Conservation (phyloP, 23 tunicate genomes). For the Pegea sp. region DNA sequence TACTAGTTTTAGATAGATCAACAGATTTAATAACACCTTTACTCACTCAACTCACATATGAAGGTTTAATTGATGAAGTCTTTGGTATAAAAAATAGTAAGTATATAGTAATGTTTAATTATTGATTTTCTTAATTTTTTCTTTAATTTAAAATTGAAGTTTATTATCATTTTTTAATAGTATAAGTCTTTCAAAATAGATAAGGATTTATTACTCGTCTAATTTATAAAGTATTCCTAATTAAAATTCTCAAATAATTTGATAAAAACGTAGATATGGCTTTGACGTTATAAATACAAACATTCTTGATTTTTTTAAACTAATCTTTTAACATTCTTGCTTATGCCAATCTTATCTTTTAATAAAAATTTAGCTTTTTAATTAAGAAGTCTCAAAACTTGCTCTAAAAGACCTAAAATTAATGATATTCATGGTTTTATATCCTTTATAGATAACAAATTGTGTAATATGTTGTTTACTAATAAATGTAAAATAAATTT, state of each 20-base stretch:
- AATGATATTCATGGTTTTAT: background rate
- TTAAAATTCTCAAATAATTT: too few relatives aligned
- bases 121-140: background rate
- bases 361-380: too few relatives aligned
- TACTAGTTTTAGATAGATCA: constrained; percentile 47
- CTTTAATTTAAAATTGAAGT: background rate
- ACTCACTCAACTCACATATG: constrained; percentile 74
- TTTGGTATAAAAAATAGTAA: constrained; percentile 58
- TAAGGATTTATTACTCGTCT: too few relatives aligned
- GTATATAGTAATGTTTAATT: too few relatives aligned
- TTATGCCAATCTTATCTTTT: too few relatives aligned
- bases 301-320: too few relatives aligned
- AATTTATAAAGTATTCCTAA: too few relatives aligned
- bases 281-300: too few relatives aligned
- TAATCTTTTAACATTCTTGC: too few relatives aligned
- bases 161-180: background rate
- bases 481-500: background rate
- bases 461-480: background rate
- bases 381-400: too few relatives aligned
- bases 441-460: background rate
- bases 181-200: too few relatives aligned
- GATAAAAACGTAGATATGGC: too few relatives aligned
- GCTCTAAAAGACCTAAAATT: background rate
- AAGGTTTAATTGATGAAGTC: constrained; percentile 81
- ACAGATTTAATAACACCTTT: constrained; percentile 54